A percentile compares a stretch with the other conserved stretches of the same genome.
Evolutionary conservation across 2,113 vertebrate species (phyloP).

Genomic region (Myrmecophaga tridactyla): DNA sequence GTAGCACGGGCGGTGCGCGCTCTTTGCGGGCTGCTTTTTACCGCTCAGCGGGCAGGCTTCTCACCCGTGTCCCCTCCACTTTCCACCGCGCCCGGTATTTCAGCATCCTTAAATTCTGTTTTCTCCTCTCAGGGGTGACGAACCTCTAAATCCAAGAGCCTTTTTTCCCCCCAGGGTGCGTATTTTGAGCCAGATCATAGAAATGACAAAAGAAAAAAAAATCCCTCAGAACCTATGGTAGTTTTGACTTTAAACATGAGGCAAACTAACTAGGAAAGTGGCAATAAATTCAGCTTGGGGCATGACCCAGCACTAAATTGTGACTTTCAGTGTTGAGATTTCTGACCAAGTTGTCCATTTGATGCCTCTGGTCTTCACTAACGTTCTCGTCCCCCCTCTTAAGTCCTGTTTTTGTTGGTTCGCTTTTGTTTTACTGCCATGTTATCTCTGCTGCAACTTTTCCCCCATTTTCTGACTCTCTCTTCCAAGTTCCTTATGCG

Average conservation of each 20-base stretch:
- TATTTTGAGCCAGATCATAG: constrained; percentile 41
- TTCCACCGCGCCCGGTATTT: not conserved
- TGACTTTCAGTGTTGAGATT: constrained; percentile 73
- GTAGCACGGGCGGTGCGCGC: too few relatives aligned
- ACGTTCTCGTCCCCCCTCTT: constrained; percentile 15
- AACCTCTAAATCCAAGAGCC: not conserved
- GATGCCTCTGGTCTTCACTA: constrained; percentile 27
- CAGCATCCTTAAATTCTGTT: not conserved
- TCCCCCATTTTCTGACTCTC: constrained; percentile 48
- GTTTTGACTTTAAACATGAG: constrained; percentile 71
- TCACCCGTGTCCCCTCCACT: not conserved
- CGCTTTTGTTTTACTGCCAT: constrained; percentile 60
- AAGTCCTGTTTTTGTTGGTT: constrained; percentile 47
- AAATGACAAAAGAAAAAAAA: constrained; percentile 47
- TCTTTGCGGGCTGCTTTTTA: too few relatives aligned
- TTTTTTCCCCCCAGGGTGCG: not conserved
- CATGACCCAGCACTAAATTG: constrained; percentile 71
- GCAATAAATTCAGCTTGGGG: constrained; percentile 64
- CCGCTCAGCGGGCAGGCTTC: too few relatives aligned
- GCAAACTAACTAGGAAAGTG: constrained; percentile 60
- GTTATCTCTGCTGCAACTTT: not conserved
- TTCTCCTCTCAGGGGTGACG: not conserved
- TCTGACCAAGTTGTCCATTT: constrained; percentile 61
- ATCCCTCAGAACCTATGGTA: constrained; percentile 44
- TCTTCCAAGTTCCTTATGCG: constrained; percentile 68